These are phyloP conservation scores for Mionectes olivaceus DNA, from an alignment of 2,797 vertebrate genomes.

Conservation along the genomic window DNA sequence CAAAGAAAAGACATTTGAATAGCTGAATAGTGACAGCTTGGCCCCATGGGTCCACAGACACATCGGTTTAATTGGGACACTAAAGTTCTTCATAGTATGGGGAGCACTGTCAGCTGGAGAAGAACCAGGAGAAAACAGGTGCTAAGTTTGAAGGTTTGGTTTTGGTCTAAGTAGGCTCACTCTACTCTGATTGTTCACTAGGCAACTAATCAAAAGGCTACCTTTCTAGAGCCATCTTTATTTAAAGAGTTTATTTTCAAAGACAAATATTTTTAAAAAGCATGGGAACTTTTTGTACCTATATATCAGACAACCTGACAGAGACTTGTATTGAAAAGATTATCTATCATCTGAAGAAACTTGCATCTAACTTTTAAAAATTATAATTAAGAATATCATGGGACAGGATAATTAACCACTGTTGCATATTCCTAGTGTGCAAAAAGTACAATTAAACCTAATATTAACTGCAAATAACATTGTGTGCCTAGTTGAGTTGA, in stretches of 20 bases:
- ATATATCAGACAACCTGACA: not conserved
- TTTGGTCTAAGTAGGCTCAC: not conserved
- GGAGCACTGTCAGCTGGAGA: not conserved
- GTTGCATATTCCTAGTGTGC: not conserved
- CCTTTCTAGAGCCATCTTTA: not conserved
- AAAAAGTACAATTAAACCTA: not conserved
- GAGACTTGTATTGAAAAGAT: not conserved
- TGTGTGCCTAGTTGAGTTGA: not conserved
- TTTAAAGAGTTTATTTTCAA: not conserved
- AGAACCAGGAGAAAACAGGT: not conserved
- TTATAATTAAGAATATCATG: not conserved
- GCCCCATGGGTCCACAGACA: not conserved
- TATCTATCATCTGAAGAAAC: not conserved
- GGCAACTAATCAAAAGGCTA: not conserved
- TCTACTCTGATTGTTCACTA: not conserved
- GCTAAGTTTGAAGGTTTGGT: not conserved
- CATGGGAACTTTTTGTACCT: not conserved
- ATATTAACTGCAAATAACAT: not conserved
- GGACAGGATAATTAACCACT: not conserved
- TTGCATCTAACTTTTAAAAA: not conserved
- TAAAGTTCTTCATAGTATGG: not conserved
- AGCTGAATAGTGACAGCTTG: not conserved
- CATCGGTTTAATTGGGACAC: not conserved
- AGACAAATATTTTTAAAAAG: not conserved
- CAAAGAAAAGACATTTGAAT: not conserved